Percentiles rank a stretch among this genome's conserved stretches.
Evolutionary conservation across 2,797 vertebrate genomes (phyloP).

Genomic region (Trachops cirrhosus): DNA sequence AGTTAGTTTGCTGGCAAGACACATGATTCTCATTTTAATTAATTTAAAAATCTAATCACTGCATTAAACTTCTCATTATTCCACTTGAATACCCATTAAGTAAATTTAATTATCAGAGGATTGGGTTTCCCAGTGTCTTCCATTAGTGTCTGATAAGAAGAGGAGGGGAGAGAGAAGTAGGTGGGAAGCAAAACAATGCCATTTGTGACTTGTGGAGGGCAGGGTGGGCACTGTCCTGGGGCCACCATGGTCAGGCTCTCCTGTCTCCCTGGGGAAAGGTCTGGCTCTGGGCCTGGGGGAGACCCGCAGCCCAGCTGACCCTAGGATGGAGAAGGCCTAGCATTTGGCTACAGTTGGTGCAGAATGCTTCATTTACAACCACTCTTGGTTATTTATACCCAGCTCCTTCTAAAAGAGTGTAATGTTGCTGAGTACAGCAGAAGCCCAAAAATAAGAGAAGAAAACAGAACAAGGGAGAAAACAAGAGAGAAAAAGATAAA

Average conservation of each 20-base stretch:
- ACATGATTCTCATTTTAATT: conserved; percentile 86
- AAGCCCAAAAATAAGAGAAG: neutral
- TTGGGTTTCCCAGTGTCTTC: conserved; percentile 83
- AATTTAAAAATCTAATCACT: conserved; percentile 88
- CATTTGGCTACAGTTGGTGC: neutral
- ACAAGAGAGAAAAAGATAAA: neutral
- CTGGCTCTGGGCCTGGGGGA: neutral
- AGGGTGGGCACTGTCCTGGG: neutral
- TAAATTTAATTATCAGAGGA: conserved; percentile 88
- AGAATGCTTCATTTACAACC: neutral
- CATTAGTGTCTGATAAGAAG: conserved; percentile 83
- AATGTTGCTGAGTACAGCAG: neutral
- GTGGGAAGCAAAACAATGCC: conserved; percentile 3
- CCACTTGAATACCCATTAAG: conserved; percentile 86
- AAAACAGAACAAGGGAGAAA: neutral
- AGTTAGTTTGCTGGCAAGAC: conserved; percentile 78
- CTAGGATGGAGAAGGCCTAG: neutral
- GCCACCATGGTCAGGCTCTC: neutral
- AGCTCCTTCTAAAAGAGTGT: neutral
- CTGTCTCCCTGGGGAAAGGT: neutral
- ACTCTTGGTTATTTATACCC: neutral
- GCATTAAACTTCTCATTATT: conserved; percentile 89
- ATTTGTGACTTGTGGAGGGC: neutral
- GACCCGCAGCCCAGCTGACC: neutral
- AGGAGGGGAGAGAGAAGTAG: neutral